Percentiles rank a stretch among this genome's conserved stretches.
These are phyloP conservation scores for Bos indicus DNA, from an alignment of 2,113 vertebrate species.

Conservation along the genomic window DNA sequence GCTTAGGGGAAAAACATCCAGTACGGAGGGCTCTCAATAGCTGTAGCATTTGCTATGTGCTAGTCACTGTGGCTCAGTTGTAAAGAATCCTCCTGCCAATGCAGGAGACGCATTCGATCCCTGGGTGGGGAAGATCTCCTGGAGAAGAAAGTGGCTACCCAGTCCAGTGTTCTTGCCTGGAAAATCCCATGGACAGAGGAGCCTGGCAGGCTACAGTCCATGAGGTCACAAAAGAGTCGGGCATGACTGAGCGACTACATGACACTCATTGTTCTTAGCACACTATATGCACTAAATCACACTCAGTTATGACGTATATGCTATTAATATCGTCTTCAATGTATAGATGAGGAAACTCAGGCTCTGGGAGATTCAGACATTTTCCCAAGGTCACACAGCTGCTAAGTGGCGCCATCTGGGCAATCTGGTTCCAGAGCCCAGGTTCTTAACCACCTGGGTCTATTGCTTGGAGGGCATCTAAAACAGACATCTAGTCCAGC, in stretches of 20 bases:
- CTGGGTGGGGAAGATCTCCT: not conserved
- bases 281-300: not conserved
- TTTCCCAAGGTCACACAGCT: not conserved
- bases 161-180: not conserved
- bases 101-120: not conserved
- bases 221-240: not conserved
- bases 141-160: not conserved
- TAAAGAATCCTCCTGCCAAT: not conserved
- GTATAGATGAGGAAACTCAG: not conserved
- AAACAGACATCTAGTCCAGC: not conserved
- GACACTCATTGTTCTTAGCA: not conserved
- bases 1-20: not conserved
- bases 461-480: not conserved
- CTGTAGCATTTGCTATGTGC: not conserved
- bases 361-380: not conserved
- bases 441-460: not conserved
- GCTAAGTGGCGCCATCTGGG: not conserved
- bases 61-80: not conserved
- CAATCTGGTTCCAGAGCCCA: not conserved
- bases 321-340: not conserved
- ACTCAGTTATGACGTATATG: not conserved
- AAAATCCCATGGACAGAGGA: not conserved
- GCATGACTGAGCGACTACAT: not conserved
- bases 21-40: not conserved
- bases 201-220: not conserved